phyloP scores from a whole-genome alignment of 2,113 vertebrate species.

The Actenoides lindsayi region DNA sequence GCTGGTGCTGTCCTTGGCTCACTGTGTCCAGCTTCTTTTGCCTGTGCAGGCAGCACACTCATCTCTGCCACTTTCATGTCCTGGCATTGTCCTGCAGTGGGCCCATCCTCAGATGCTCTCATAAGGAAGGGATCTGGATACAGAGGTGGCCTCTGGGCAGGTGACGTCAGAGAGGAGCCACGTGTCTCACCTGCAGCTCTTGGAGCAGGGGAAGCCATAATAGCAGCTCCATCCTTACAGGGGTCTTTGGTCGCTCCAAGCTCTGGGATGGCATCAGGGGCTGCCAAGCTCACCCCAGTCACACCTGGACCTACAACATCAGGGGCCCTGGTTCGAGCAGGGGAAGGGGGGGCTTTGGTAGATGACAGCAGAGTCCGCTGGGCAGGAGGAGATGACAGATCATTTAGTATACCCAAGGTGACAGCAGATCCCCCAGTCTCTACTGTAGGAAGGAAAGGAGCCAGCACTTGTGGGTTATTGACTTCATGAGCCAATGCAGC shows the following conservation, averaged over 20 bases:
- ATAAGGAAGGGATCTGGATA: not conserved
- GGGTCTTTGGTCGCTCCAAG: rapidly evolving
- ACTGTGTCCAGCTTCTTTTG: not conserved
- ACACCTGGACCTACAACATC: rapidly evolving
- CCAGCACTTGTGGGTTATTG: rapidly evolving
- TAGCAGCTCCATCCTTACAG: not conserved
- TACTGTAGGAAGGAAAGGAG: rapidly evolving
- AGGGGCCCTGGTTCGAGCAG: not conserved
- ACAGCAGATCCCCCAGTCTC: not conserved
- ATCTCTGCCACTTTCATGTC: not conserved
- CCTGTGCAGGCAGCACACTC: not conserved
- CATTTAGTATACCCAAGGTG: rapidly evolving
- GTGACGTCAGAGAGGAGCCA: not conserved
- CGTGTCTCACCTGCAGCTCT: not conserved
- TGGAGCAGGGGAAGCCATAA: not conserved
- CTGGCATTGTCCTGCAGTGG: not conserved
- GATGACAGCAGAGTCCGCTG: rapidly evolving
- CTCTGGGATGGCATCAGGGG: not conserved
- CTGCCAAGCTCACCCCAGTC: not conserved
- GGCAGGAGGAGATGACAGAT: rapidly evolving
- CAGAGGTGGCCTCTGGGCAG: not conserved
- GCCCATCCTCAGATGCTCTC: not conserved
- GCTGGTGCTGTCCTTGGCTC: not conserved
- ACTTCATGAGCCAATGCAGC: rapidly evolving
- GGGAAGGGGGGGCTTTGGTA: rapidly evolving